These are phyloP conservation scores for Coreoperca whiteheadi DNA, from an alignment of 2,113 vertebrate species.

Conservation along the genomic window DNA sequence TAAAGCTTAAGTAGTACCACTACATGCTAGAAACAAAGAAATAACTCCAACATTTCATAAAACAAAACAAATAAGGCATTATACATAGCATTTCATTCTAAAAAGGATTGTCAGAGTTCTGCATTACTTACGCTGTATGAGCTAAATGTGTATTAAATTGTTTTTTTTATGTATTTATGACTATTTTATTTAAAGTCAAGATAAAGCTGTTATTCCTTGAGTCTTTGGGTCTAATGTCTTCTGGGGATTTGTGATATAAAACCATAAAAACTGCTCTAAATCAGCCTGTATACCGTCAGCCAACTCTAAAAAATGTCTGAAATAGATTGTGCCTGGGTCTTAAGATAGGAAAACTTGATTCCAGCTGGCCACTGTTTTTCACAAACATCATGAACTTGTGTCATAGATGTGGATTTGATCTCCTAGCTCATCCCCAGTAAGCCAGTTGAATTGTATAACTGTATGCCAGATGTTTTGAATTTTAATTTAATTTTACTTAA, in stretches of 20 bases:
- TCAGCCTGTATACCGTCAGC: constrained; percentile 2
- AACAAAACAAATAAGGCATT: not conserved
- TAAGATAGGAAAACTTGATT: constrained; percentile 18
- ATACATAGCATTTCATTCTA: not conserved
- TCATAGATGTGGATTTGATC: constrained; percentile 35
- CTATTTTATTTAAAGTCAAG: constrained; percentile 23
- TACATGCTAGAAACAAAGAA: not conserved
- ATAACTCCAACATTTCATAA: no score
- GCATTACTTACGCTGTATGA: not conserved
- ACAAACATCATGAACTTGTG: constrained; percentile 44
- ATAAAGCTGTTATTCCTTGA: not conserved
- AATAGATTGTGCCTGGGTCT: constrained; percentile 12
- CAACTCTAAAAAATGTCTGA: constrained; percentile 33
- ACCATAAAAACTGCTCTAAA: constrained; percentile 26
- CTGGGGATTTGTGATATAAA: constrained; percentile 22
- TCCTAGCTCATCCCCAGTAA: constrained; percentile 15
- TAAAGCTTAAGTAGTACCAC: not conserved
- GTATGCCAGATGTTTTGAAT: constrained; percentile 44
- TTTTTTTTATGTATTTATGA: constrained; percentile 14
- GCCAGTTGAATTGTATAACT: constrained; percentile 18
- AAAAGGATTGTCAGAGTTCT: not conserved
- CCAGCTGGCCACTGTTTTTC: constrained; percentile 41
- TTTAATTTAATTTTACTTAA: constrained; percentile 32
- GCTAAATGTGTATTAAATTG: not conserved
- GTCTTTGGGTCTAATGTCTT: not conserved